A percentile compares a stretch with the other conserved stretches of the same genome.
These are phyloP conservation scores for Sminthurides bifidus DNA, from an alignment of 1,140 invertebrate genomes.

Conservation along the genomic window DNA sequence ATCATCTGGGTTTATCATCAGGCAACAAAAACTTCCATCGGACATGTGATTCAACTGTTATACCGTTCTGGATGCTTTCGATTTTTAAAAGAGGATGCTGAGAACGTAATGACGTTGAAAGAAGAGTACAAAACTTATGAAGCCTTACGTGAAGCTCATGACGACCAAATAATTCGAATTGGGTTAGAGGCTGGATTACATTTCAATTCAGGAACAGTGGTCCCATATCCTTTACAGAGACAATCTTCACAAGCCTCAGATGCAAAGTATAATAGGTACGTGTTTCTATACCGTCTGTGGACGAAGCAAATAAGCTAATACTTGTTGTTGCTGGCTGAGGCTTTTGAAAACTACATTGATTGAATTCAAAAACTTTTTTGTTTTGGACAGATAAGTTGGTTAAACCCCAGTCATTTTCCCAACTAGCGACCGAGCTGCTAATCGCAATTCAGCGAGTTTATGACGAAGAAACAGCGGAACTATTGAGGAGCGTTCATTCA, in stretches of 20 bases:
- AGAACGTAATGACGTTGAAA: constrained; percentile 96
- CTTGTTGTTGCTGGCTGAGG: too few relatives aligned
- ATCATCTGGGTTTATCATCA: constrained; percentile 2
- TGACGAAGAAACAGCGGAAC: constrained; percentile 59
- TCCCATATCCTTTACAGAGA: constrained; percentile 92
- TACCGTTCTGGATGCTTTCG: constrained; percentile 98
- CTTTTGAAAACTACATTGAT: constrained; percentile 2
- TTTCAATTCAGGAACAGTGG: constrained; percentile 97
- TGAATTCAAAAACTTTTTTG: constrained; percentile 1
- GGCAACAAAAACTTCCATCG: constrained; percentile 95
- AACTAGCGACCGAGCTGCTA: constrained; percentile 81
- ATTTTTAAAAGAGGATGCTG: constrained; percentile 84
- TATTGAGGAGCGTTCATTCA: constrained; percentile 52
- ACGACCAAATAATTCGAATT: constrained; percentile 96
- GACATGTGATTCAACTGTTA: constrained; percentile 94
- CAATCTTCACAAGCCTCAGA: constrained; percentile 87
- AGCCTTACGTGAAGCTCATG: constrained; percentile 81
- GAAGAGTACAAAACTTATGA: constrained; percentile 84
- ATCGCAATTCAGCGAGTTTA: constrained; percentile 82
- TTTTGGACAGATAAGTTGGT: constrained; percentile 63
- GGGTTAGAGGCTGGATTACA: constrained; percentile 91
- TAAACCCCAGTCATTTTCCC: constrained; percentile 78
- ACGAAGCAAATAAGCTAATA: too few relatives aligned
- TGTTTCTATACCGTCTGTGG: too few relatives aligned
- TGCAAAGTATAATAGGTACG: constrained; percentile 85